phyloP scores from a whole-genome alignment of 92 coral and sea anemone species.

The Siderastrea siderea region DNA sequence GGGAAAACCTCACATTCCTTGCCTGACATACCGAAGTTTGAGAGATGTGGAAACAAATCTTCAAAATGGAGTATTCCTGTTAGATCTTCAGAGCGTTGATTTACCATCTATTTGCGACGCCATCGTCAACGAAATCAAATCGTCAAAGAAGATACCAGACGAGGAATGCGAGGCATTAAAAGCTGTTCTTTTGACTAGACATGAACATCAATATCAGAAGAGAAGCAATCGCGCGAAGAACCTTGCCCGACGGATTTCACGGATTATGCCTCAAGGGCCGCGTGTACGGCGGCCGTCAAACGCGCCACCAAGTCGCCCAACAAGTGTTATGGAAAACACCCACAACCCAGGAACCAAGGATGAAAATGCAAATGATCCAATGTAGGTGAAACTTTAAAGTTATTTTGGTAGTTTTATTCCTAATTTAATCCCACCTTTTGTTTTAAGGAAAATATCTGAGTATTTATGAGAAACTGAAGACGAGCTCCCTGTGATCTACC shows the following conservation, averaged over 20 bases:
- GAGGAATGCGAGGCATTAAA: slow-evolving; percentile 77
- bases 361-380: slow-evolving; percentile 11
- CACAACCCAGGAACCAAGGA: background rate
- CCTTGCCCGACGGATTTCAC: slow-evolving; percentile 63
- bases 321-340: background rate
- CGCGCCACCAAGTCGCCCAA: background rate
- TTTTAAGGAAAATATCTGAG: too few species aligned
- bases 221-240: slow-evolving; percentile 38
- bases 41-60: slow-evolving; percentile 79
- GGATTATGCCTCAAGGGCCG: slow-evolving; percentile 26
- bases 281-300: background rate
- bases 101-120: slow-evolving; percentile 82
- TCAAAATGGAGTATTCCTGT: slow-evolving; percentile 77
- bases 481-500: too few species aligned
- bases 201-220: slow-evolving; percentile 88
- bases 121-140: slow-evolving; percentile 70
- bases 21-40: slow-evolving; percentile 80
- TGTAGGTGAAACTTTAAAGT: slow-evolving; percentile 10
- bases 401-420: background rate
- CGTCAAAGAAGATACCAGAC: slow-evolving; percentile 46
- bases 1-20: slow-evolving; percentile 99
- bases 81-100: slow-evolving; percentile 75
- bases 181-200: slow-evolving; percentile 84
- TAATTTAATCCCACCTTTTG: too few species aligned
- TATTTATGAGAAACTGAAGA: too few species aligned